Conservation (phyloP, 2,797 vertebrate species). For the Cetoscarus ocellatus region DNA sequence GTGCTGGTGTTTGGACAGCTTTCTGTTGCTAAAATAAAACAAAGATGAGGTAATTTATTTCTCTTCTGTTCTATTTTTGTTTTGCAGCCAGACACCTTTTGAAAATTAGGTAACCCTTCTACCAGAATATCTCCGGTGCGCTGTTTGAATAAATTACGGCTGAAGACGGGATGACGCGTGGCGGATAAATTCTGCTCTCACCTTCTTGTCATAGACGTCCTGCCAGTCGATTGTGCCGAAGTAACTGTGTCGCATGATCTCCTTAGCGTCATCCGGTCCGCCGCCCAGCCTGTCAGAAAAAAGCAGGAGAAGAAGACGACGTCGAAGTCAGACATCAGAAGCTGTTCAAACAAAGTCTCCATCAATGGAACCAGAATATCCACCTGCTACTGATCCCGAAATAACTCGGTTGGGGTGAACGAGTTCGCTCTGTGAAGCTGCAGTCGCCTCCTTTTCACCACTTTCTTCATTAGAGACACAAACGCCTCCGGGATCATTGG, state of each 20-base stretch:
- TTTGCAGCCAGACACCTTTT: slow-evolving; percentile 43
- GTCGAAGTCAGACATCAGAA: slow-evolving; percentile 53
- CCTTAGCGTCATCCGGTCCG: slow-evolving; percentile 95
- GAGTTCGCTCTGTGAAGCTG: slow-evolving; percentile 52
- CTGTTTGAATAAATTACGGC: slow-evolving; percentile 25
- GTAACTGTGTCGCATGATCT: slow-evolving; percentile 98
- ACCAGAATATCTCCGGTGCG: slow-evolving; percentile 56
- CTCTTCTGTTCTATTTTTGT: slow-evolving; percentile 47
- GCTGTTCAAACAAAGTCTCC: slow-evolving; percentile 53
- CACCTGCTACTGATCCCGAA: slow-evolving; percentile 66
- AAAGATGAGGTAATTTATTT: slow-evolving; percentile 41
- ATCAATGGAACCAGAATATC: slow-evolving; percentile 69
- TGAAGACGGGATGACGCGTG: slow-evolving; percentile 42
- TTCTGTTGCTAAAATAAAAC: neutral
- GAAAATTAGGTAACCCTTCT: slow-evolving; percentile 60
- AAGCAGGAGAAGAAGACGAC: slow-evolving; percentile 15
- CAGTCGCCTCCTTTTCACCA: slow-evolving; percentile 36
- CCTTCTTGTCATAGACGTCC: slow-evolving; percentile 98
- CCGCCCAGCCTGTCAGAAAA: slow-evolving; percentile 84
- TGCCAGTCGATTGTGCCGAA: slow-evolving; percentile 94
- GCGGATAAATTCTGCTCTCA: slow-evolving; percentile 68
- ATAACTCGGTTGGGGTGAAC: slow-evolving; percentile 59
- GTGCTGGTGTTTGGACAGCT: neutral
- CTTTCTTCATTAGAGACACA: slow-evolving; percentile 43
- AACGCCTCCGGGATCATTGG: slow-evolving; percentile 40